Percentiles rank a stretch among this genome's conserved stretches.
These are phyloP conservation scores for Neodontobutis hainanensis DNA, from an alignment of 2,113 vertebrate species.

Conservation along the genomic window DNA sequence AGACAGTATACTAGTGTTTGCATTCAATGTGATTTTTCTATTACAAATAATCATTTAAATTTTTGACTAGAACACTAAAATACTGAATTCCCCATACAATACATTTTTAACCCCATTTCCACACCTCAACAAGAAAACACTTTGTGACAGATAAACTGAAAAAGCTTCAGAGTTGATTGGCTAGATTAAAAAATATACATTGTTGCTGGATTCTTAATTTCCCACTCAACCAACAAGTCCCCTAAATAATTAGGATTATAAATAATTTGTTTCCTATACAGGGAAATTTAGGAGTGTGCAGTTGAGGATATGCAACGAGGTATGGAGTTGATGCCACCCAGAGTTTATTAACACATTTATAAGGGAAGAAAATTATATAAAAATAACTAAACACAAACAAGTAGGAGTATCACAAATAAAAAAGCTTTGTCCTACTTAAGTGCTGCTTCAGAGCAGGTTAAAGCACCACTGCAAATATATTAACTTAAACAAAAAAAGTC, in stretches of 20 bases:
- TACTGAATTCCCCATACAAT: conserved; percentile 71
- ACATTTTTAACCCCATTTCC: conserved; percentile 30
- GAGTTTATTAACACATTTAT: conserved; percentile 43
- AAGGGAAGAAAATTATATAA: conserved; percentile 16
- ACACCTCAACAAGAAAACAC: conserved; percentile 54
- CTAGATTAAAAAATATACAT: conserved; percentile 75
- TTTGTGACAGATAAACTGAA: conserved; percentile 36
- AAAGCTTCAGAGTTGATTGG: conserved; percentile 43
- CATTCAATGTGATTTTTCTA: conserved; percentile 64
- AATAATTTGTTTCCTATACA: conserved; percentile 49
- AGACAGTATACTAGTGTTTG: conserved; percentile 58
- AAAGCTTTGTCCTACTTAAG: conserved; percentile 24
- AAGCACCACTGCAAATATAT: conserved; percentile 67
- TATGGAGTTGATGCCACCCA: conserved; percentile 66
- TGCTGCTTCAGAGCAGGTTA: conserved; percentile 36
- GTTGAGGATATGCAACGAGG: conserved; percentile 64
- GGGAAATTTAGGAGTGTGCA: conserved; percentile 48
- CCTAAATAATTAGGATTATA: background rate
- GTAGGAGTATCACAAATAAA: conserved; percentile 22
- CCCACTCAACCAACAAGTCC: conserved; percentile 7
- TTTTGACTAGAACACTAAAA: conserved; percentile 78
- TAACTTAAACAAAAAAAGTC: conserved; percentile 59
- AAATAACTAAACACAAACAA: conserved; percentile 8
- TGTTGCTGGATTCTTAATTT: conserved; percentile 65
- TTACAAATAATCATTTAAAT: conserved; percentile 76